Percentiles rank a stretch among this genome's conserved stretches.
phyloP scores from a whole-genome alignment of 2,797 vertebrate genomes.

The Enoplosus armatus region DNA sequence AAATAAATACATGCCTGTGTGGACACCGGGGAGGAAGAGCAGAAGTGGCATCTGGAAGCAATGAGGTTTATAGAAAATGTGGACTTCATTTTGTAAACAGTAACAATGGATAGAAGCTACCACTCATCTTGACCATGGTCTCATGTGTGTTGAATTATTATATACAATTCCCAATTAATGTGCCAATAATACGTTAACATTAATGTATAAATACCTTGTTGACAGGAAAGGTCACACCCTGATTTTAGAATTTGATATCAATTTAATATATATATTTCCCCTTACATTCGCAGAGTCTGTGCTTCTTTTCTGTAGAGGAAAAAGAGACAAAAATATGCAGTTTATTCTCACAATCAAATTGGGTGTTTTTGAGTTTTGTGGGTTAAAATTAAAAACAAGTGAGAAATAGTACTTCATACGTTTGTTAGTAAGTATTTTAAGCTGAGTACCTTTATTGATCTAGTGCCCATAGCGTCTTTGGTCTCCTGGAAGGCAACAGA shows the following conservation, averaged over 20 bases:
- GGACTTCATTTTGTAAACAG: constrained; percentile 36
- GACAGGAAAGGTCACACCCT: background rate
- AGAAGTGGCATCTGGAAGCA: constrained; percentile 54
- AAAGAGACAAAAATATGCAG: background rate
- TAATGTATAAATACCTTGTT: background rate
- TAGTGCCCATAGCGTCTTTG: constrained; percentile 3
- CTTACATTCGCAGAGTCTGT: constrained; percentile 68
- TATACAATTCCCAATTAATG: background rate
- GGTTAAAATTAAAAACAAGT: background rate
- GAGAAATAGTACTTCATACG: background rate
- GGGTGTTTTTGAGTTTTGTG: background rate
- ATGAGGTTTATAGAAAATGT: constrained; percentile 47
- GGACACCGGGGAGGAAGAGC: background rate
- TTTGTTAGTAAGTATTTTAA: background rate
- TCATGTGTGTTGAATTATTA: background rate
- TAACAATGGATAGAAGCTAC: constrained; percentile 36
- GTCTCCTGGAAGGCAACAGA: constrained; percentile 51
- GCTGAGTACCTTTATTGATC: constrained; percentile 51
- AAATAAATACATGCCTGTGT: constrained; percentile 30
- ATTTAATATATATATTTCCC: background rate
- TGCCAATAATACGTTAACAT: background rate
- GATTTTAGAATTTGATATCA: background rate
- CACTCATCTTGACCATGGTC: background rate
- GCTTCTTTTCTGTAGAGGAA: constrained; percentile 78
- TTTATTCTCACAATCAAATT: background rate